These are phyloP conservation scores for Brachycybe producta DNA, from an alignment of 2,888 invertebrate genomes.

Conservation along the genomic window DNA sequence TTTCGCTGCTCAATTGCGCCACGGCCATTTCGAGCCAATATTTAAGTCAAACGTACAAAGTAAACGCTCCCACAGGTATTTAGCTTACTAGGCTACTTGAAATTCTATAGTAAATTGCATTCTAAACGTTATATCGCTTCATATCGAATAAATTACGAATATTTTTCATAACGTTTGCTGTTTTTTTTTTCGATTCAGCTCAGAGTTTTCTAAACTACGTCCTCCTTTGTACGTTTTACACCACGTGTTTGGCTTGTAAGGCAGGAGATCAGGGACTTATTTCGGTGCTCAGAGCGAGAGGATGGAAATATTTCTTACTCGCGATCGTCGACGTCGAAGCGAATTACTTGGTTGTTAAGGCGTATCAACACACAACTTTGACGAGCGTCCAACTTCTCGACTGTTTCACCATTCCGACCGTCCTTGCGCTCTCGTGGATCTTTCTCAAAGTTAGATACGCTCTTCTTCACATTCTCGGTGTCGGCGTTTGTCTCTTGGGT, in stretches of 20 bases:
- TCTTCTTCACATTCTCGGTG: conserved; percentile 62
- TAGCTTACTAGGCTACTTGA: conserved; percentile 8
- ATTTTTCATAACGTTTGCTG: neutral
- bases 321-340: conserved; percentile 76
- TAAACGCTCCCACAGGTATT: conserved; percentile 56
- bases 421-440: conserved; percentile 60
- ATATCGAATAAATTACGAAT: neutral
- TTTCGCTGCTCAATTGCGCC: conserved; percentile 61
- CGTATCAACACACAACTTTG: conserved; percentile 60
- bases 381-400: conserved; percentile 66
- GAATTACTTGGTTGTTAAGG: conserved; percentile 64
- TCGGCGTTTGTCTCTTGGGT: conserved; percentile 64
- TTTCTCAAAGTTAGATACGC: conserved; percentile 61
- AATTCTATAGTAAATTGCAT: neutral
- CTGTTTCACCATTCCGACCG: conserved; percentile 72
- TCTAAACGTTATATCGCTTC: neutral
- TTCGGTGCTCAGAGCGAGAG: conserved; percentile 51
- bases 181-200: conserved; percentile 38
- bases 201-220: conserved; percentile 69
- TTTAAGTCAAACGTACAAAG: conserved; percentile 48
- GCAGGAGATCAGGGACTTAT: conserved; percentile 47
- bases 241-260: conserved; percentile 58
- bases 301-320: conserved; percentile 62
- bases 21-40: conserved; percentile 60
- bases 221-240: conserved; percentile 59